Percentiles rank a stretch among this genome's conserved stretches.
These are phyloP conservation scores for Bungarus multicinctus DNA, from an alignment of 2,113 vertebrate genomes.

Conservation along the genomic window DNA sequence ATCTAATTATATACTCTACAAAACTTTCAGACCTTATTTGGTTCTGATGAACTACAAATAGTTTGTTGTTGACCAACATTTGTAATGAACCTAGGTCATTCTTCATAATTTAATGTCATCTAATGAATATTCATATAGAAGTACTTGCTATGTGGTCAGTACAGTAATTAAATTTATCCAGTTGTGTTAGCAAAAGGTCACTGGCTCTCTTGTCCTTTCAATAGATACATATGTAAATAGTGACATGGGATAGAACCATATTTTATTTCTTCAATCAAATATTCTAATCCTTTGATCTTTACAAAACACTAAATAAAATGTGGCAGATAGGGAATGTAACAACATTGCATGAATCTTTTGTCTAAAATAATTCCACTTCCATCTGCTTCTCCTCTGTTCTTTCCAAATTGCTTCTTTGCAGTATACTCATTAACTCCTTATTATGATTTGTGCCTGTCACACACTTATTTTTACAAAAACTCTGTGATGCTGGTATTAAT, in stretches of 20 bases:
- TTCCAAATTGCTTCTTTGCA: neutral
- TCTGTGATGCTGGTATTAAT: neutral
- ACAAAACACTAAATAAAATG: slow-evolving; percentile 10
- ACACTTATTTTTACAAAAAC: neutral
- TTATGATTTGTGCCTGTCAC: neutral
- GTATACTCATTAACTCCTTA: neutral
- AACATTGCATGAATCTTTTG: neutral
- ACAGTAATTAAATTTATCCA: neutral
- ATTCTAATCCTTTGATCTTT: slow-evolving; percentile 31
- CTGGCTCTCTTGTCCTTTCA: neutral
- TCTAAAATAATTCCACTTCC: slow-evolving; percentile 8
- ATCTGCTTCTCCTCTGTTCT: neutral
- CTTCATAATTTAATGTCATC: neutral
- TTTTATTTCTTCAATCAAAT: neutral
- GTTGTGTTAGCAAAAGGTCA: neutral
- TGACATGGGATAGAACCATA: slow-evolving; percentile 1
- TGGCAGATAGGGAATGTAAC: neutral
- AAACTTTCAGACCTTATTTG: neutral
- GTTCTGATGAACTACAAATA: neutral
- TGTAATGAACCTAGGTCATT: neutral
- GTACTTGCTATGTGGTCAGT: neutral
- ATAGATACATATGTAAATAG: slow-evolving; percentile 16
- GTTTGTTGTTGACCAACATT: neutral
- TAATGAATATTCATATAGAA: neutral
- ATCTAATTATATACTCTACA: neutral